Evolutionary conservation across 1,140 invertebrate genomes (phyloP).

Genomic region (Zaprionus lachaisei): DNA sequence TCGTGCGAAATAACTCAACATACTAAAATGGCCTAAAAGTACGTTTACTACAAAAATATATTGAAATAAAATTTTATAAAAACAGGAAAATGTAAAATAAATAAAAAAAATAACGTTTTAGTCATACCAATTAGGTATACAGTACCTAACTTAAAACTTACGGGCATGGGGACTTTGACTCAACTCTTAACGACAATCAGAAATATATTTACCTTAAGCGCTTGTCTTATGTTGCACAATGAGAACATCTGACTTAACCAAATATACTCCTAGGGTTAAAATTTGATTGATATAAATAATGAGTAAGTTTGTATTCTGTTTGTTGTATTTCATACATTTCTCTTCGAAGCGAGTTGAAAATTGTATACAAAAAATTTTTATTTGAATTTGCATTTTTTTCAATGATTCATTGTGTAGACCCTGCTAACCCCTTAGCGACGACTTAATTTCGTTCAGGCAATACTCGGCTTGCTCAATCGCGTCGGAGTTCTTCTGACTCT

Average conservation of each 20-base stretch:
- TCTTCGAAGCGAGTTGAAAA: background rate
- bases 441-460: slow-evolving; percentile 89
- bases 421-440: background rate
- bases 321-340: background rate
- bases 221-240: too few species aligned
- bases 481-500: slow-evolving; percentile 87
- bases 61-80: background rate
- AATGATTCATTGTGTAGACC: background rate
- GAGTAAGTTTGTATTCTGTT: background rate
- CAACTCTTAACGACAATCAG: too few species aligned
- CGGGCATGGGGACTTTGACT: too few species aligned
- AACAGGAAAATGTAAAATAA: background rate
- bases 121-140: too few species aligned
- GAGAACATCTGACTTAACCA: too few species aligned
- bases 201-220: too few species aligned
- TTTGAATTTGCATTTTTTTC: background rate
- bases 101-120: background rate
- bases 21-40: background rate
- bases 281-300: too few species aligned
- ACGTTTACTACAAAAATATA: background rate
- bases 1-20: background rate
- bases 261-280: too few species aligned
- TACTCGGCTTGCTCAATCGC: slow-evolving; percentile 88
- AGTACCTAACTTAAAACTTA: too few species aligned
- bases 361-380: background rate